phyloP scores from a whole-genome alignment of 2,797 vertebrate species.

The Muscicapa striata region DNA sequence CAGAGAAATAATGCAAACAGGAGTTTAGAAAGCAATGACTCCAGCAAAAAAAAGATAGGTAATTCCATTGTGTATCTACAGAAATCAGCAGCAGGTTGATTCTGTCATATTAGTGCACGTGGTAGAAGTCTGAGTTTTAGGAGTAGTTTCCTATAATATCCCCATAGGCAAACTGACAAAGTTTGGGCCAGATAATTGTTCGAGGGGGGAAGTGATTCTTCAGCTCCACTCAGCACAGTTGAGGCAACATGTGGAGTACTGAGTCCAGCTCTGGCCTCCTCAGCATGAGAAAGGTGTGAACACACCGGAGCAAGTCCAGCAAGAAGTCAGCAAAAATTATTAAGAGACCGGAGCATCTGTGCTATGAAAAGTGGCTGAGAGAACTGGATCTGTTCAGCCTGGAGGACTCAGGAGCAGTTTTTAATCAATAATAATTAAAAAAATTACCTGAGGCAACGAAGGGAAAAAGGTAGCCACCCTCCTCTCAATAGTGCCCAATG shows the following conservation, averaged over 20 bases:
- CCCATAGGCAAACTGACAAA: neutral
- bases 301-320: neutral
- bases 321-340: neutral
- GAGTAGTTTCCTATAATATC: neutral
- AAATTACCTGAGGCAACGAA: neutral
- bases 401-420: neutral
- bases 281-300: neutral
- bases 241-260: neutral
- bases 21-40: neutral
- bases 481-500: neutral
- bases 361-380: neutral
- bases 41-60: neutral
- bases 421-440: neutral
- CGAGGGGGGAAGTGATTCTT: neutral
- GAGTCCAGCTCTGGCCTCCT: neutral
- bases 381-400: neutral
- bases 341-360: neutral
- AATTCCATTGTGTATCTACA: neutral
- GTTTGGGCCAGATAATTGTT: neutral
- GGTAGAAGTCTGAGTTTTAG: neutral
- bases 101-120: neutral
- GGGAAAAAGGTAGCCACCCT: neutral
- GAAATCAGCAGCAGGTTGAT: neutral
- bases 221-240: neutral
- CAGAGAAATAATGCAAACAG: neutral